Evolutionary conservation across 2,113 vertebrate genomes (phyloP).

Genomic region (Dicaeum eximium): DNA sequence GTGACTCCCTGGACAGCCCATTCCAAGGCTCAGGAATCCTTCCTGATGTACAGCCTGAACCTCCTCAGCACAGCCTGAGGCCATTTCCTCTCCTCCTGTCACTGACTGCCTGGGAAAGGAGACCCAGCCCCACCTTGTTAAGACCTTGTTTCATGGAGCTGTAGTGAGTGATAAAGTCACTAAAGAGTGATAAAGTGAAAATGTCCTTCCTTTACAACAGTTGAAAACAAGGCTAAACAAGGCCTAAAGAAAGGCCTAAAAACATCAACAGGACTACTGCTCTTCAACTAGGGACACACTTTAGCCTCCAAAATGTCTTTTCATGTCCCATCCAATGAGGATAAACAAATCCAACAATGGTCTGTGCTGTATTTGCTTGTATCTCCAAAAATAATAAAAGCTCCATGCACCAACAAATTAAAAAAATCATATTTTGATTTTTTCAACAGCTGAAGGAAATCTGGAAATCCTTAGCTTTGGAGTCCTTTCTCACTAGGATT

Average conservation of each 20-base stretch:
- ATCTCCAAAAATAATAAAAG: background rate
- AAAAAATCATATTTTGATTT: background rate
- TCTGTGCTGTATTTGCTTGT: background rate
- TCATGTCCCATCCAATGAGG: background rate
- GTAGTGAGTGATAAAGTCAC: background rate
- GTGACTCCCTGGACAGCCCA: too few species aligned
- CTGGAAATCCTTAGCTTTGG: background rate
- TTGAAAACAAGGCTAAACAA: background rate
- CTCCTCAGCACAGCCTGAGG: background rate
- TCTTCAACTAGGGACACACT: background rate
- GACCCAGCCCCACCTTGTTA: rapidly evolving
- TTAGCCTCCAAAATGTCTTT: background rate
- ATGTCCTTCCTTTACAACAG: background rate
- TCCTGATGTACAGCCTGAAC: background rate
- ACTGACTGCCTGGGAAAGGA: background rate
- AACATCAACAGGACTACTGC: background rate
- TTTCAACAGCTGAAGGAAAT: background rate
- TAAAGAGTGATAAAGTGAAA: rapidly evolving
- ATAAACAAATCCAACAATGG: background rate
- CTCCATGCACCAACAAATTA: rapidly evolving
- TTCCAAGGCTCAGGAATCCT: background rate
- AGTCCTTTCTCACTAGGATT: background rate
- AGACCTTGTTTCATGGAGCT: too few species aligned
- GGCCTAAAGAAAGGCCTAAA: background rate
- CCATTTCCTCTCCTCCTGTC: background rate